Evolutionary conservation across 2,888 invertebrate genomes (phyloP), one percentile per base, ranked within the genome.

Genomic region (Odiellus spinosus): DNA sequence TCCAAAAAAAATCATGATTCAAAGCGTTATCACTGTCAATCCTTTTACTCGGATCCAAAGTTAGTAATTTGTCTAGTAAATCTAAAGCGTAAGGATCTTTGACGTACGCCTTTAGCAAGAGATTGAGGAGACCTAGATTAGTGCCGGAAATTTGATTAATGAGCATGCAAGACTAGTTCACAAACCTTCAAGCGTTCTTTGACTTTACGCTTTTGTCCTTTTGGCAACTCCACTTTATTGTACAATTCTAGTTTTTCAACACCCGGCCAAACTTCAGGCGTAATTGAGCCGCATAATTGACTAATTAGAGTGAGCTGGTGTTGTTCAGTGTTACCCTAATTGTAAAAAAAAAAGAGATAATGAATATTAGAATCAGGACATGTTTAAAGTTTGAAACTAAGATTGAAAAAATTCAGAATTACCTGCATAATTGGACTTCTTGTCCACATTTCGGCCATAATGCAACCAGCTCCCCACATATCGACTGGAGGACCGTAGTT

Each of bases 361-460:
- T 19, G 35, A 12, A 6, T 26, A 41, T 4, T 12, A 26, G 8
- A 41, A 32, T 4, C 18, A 14, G 19, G 17, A 18, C 5, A 12
- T 12, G 10, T 32, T 2, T 12, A 42, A 19, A 11, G 11, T 32
- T 20, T 26, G 26, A 26, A 26, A 26, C 26, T 15, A 15, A 32
- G 19, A 19, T 5, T 15, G 10, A 32, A 42, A 18, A 42, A 12
- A n/a, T 2, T 15, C 4, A 34, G 5, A 17, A 19, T n/a, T 42
- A 51, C 54, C 48, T 54, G 54, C 54, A 54, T 54, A 11, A 54
- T 54, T 4, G 54, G 54, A 35, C 68, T 71, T 55, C 77, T 71
- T 0, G 93, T 96, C 96, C 96, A 98, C 88, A 98, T 88, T 71
- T 98, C 98, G 0, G 96, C 96, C 96, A 98, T 96, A 53, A 98